Evolutionary conservation across 1,140 invertebrate species (phyloP).

Genomic region (Cardiocondyla obscurior): DNA sequence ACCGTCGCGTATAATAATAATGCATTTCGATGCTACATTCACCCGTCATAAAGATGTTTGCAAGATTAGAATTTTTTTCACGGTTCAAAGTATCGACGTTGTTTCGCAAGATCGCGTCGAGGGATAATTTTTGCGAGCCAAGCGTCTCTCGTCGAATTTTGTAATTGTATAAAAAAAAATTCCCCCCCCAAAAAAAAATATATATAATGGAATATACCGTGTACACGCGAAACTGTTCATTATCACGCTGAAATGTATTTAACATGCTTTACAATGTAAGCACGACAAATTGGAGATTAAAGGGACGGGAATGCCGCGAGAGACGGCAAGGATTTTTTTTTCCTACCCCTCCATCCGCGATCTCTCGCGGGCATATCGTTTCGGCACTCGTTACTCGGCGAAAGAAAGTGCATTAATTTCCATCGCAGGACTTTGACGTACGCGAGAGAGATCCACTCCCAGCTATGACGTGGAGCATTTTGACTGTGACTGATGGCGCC

Average conservation of each 20-base stretch:
- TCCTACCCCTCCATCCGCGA: not conserved
- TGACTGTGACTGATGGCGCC: conserved; percentile 65
- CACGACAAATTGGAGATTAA: not conserved
- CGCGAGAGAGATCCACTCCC: conserved; percentile 57
- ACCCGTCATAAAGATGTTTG: not conserved
- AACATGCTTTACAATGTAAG: not conserved
- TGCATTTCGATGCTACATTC: not conserved
- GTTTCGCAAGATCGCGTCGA: not conserved
- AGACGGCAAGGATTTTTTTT: not conserved
- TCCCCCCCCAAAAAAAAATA: no score
- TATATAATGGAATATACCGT: not conserved
- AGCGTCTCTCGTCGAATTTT: not conserved
- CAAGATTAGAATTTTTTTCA: not conserved
- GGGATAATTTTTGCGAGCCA: not conserved
- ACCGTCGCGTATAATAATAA: not conserved
- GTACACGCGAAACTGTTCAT: not conserved
- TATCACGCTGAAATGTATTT: not conserved
- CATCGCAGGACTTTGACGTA: conserved; percentile 63
- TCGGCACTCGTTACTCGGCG: conserved; percentile 29
- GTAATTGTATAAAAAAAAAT: not conserved
- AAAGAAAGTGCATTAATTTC: conserved; percentile 63
- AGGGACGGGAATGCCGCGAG: not conserved
- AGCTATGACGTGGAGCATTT: conserved; percentile 55
- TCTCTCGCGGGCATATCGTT: conserved; percentile 26
- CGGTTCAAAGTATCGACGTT: not conserved